These are phyloP conservation scores for Ursus arctos DNA, from an alignment of 2,113 vertebrate genomes.

Conservation along the genomic window DNA sequence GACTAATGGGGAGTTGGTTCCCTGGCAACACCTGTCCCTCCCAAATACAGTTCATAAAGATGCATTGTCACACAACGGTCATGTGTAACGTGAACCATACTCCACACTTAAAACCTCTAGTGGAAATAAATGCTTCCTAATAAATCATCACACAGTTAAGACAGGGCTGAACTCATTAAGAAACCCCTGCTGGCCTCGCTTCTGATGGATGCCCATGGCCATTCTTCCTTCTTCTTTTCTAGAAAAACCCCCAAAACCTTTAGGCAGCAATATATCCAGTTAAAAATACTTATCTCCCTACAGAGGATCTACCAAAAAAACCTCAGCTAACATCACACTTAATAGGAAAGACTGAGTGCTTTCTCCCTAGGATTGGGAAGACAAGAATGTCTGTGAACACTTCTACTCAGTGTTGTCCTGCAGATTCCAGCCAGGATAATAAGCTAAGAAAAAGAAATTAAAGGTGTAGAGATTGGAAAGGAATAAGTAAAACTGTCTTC, in stretches of 20 bases:
- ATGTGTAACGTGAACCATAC: neutral
- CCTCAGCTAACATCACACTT: neutral
- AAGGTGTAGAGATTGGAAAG: neutral
- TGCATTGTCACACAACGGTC: neutral
- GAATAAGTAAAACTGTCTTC: neutral
- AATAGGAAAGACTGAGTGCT: neutral
- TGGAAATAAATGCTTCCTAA: neutral
- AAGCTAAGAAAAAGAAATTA: conserved; percentile 48
- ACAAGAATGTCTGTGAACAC: neutral
- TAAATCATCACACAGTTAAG: neutral
- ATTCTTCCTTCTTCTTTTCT: neutral
- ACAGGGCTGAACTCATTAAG: neutral
- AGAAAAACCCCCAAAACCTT: neutral
- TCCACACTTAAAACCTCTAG: neutral
- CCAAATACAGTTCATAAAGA: neutral
- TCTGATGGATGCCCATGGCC: too few species aligned
- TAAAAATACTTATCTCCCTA: neutral
- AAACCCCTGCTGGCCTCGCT: neutral
- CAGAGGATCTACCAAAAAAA: neutral
- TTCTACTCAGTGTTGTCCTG: neutral
- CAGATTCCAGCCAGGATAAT: neutral
- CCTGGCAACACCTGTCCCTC: neutral
- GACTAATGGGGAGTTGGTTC: neutral
- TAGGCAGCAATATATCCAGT: neutral
- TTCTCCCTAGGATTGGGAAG: neutral